These are phyloP conservation scores for Tethea ocularis DNA, from an alignment of 2,888 invertebrate species.

Conservation along the genomic window DNA sequence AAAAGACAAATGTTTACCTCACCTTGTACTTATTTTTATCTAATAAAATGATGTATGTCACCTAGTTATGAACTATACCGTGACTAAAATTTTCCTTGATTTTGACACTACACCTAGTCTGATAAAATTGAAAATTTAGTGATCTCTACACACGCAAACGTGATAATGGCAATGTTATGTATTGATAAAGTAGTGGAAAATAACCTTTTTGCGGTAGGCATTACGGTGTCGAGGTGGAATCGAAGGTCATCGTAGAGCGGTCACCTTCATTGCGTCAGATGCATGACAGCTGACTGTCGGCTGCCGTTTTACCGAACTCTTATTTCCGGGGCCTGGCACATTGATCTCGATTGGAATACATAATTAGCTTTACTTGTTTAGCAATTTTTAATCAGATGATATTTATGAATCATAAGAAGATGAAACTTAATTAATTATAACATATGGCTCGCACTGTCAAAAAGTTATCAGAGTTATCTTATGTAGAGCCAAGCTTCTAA, in stretches of 20 bases:
- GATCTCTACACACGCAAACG: background rate
- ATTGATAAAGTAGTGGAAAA: conserved; percentile 4
- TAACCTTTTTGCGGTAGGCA: background rate
- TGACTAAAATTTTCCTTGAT: background rate
- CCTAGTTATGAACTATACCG: background rate
- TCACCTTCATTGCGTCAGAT: conserved; percentile 24
- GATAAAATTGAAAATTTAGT: background rate
- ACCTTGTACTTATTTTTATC: background rate
- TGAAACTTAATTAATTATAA: too few species aligned
- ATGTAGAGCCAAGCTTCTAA: too few species aligned
- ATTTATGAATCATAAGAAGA: too few species aligned
- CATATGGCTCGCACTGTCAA: too few species aligned
- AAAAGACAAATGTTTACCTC: background rate
- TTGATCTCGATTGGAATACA: background rate
- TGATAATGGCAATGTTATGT: background rate
- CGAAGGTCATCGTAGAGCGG: conserved; percentile 18
- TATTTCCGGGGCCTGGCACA: conserved; percentile 5
- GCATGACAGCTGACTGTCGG: conserved; percentile 11
- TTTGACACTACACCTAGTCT: background rate
- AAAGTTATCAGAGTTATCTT: too few species aligned
- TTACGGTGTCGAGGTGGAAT: background rate
- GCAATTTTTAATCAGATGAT: background rate
- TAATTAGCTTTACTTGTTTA: background rate
- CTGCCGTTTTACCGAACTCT: conserved; percentile 22
- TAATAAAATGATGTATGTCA: background rate